Conservation (phyloP, 2,888 invertebrate species). For the Heteromyza rotundicornis region DNA sequence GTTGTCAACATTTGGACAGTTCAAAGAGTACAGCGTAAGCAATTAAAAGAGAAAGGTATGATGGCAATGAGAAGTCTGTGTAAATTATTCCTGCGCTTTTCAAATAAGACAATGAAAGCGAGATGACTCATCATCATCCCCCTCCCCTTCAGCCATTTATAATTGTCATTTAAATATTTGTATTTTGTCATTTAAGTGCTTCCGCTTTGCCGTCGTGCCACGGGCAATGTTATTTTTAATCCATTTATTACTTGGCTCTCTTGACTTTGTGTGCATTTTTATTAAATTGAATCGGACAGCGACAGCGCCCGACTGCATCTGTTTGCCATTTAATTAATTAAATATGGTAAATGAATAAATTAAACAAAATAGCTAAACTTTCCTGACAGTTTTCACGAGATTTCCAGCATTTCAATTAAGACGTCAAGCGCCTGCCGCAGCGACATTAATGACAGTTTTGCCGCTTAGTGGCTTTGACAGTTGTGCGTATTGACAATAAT, state of each 20-base stretch:
- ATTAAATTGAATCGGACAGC: neutral
- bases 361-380: neutral
- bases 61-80: too few relatives aligned
- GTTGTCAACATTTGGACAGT: too few relatives aligned
- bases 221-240: too few relatives aligned
- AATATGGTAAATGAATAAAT: neutral
- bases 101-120: too few relatives aligned
- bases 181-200: neutral
- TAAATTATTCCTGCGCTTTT: too few relatives aligned
- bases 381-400: neutral
- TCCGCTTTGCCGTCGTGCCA: neutral
- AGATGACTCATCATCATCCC: too few relatives aligned
- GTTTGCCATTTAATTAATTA: neutral
- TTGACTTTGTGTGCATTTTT: neutral
- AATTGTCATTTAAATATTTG: too few relatives aligned
- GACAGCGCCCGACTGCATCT: neutral
- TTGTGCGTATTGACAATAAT: conserved; percentile 14
- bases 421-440: neutral
- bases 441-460: too few relatives aligned
- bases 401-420: neutral
- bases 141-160: too few relatives aligned
- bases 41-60: too few relatives aligned
- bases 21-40: too few relatives aligned
- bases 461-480: too few relatives aligned
- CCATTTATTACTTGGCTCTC: neutral